Conservation (phyloP, 2,797 vertebrate species). For the Hemibagrus guttatus region DNA sequence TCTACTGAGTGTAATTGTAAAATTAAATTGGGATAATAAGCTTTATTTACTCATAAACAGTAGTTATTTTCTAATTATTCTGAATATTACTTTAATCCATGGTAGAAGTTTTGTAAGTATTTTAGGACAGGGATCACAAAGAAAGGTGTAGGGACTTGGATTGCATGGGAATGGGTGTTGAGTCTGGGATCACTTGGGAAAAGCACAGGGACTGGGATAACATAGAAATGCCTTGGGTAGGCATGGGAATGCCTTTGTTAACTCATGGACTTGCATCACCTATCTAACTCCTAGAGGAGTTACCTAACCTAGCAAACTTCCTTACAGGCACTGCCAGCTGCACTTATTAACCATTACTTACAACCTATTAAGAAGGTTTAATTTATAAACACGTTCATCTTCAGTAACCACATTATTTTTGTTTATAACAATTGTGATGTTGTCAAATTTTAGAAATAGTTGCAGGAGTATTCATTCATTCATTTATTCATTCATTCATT, state of each 20-base stretch:
- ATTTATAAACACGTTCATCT: too few relatives aligned
- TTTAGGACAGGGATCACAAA: not conserved
- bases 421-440: not conserved
- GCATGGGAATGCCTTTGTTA: not conserved
- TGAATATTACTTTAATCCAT: not conserved
- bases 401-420: not conserved
- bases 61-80: not conserved
- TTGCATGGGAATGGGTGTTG: not conserved
- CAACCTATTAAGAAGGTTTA: not conserved
- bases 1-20: not conserved
- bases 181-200: not conserved
- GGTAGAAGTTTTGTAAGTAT: not conserved
- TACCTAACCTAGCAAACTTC: not conserved
- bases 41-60: not conserved
- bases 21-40: not conserved
- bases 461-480: not conserved
- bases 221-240: too few relatives aligned
- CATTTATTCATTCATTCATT: not conserved
- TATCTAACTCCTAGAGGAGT: too few relatives aligned
- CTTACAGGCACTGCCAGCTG: not conserved
- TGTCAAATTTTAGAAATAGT: not conserved
- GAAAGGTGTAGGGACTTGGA: not conserved
- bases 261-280: not conserved
- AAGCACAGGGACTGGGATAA: not conserved
- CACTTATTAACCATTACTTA: not conserved